Evolutionary conservation across 2,797 vertebrate species (phyloP).

Genomic region (Coregonus suidteri): DNA sequence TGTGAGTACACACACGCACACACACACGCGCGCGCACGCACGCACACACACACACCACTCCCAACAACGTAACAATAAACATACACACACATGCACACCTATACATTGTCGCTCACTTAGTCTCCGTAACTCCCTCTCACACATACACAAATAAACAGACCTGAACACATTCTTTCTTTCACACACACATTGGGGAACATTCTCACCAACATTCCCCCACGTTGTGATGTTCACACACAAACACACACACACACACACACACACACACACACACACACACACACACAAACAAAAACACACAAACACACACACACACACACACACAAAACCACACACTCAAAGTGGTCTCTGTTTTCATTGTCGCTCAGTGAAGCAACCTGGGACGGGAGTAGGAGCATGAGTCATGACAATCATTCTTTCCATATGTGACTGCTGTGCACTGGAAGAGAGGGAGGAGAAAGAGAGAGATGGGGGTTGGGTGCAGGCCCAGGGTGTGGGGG

Average conservation of each 20-base stretch:
- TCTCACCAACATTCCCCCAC: slow-evolving; percentile 6
- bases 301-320: slow-evolving; percentile 32
- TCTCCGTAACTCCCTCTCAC: slow-evolving; percentile 12
- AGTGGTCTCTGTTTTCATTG: slow-evolving; percentile 73
- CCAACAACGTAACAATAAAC: background rate
- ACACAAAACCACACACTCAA: slow-evolving; percentile 11
- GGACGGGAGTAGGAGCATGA: slow-evolving; percentile 71
- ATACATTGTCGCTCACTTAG: background rate
- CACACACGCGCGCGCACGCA: background rate
- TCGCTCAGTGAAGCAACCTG: slow-evolving; percentile 66
- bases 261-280: slow-evolving; percentile 32
- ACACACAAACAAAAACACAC: slow-evolving; percentile 16
- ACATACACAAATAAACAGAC: slow-evolving; percentile 25
- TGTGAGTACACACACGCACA: slow-evolving; percentile 64
- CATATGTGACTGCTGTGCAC: slow-evolving; percentile 71
- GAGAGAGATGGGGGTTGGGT: background rate
- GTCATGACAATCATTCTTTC: slow-evolving; percentile 80
- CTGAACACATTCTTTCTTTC: slow-evolving; percentile 21
- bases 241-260: background rate
- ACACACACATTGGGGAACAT: slow-evolving; percentile 23
- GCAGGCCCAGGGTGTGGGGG: slow-evolving; percentile 8
- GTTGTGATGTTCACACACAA: slow-evolving; percentile 11
- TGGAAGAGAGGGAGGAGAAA: slow-evolving; percentile 27
- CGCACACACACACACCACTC: too few species aligned
- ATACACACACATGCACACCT: slow-evolving; percentile 12